These are phyloP conservation scores for Nothoprocta perdicaria DNA, from an alignment of 2,113 vertebrate genomes.

Conservation along the genomic window DNA sequence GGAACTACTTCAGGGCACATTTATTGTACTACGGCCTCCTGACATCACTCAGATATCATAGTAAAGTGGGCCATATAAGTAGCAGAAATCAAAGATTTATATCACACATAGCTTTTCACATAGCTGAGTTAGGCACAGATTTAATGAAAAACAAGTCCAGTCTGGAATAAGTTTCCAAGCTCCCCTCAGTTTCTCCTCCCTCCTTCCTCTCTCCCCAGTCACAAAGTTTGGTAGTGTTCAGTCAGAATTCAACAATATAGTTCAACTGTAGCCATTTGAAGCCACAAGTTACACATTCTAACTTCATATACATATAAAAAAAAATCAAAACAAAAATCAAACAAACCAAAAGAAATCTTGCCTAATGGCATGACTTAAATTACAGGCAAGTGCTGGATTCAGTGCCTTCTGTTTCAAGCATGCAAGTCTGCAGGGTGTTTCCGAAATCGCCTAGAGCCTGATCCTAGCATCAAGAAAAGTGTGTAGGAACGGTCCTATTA, in stretches of 20 bases:
- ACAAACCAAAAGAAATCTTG: not conserved
- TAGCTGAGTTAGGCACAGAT: not conserved
- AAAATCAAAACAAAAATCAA: no score
- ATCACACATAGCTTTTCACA: not conserved
- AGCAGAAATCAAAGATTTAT: not conserved
- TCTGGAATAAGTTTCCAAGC: slow-evolving; percentile 23
- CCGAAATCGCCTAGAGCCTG: not conserved
- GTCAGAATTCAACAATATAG: not conserved
- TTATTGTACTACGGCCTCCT: not conserved
- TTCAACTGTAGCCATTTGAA: not conserved
- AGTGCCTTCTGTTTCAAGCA: not conserved
- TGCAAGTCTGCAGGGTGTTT: not conserved
- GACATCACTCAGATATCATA: not conserved
- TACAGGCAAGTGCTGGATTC: not conserved
- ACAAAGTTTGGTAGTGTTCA: slow-evolving; percentile 6
- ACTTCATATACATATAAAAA: not conserved
- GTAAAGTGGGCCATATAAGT: not conserved
- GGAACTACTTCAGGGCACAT: not conserved
- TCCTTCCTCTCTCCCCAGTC: not conserved
- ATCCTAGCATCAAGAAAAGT: not conserved
- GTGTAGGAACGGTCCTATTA: not conserved
- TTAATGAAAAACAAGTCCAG: not conserved
- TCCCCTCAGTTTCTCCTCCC: not conserved
- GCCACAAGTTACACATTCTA: not conserved
- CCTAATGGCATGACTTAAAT: not conserved